Percentiles rank a stretch among this genome's conserved stretches.
Evolutionary conservation across 92 coral and sea anemone species (phyloP).

Genomic region (Epizoanthus fatuus): DNA sequence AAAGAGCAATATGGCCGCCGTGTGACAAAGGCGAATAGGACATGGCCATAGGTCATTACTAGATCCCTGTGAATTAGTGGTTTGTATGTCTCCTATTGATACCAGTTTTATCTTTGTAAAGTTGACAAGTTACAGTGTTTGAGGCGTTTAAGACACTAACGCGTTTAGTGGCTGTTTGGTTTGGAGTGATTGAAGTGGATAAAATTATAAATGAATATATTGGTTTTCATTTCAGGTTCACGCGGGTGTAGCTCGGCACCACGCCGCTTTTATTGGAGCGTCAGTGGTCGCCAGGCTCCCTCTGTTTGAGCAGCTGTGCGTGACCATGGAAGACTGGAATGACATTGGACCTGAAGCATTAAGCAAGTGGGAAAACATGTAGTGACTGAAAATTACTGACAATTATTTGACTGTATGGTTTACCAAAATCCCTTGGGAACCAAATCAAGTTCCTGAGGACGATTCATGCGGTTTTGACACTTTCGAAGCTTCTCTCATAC

Average conservation of each 20-base stretch:
- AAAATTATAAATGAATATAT: neutral
- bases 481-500: too few species aligned
- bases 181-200: neutral
- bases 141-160: neutral
- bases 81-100: conserved; percentile 66
- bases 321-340: conserved; percentile 94
- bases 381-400: neutral
- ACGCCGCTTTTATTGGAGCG: conserved; percentile 96
- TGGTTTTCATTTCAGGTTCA: conserved; percentile 72
- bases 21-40: too few species aligned
- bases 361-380: conserved; percentile 82
- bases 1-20: too few species aligned
- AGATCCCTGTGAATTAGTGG: too few species aligned
- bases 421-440: too few species aligned
- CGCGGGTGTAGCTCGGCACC: conserved; percentile 93
- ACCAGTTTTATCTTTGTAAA: too few species aligned
- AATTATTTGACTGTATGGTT: too few species aligned
- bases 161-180: neutral
- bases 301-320: conserved; percentile 88
- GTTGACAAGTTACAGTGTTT: too few species aligned
- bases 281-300: conserved; percentile 96
- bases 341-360: conserved; percentile 85
- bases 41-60: too few species aligned
- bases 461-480: too few species aligned
- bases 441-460: too few species aligned